A percentile compares a stretch with the other conserved stretches of the same genome.
Conservation (phyloP, 1,140 invertebrate genomes). For the Heliconius hewitsoni region DNA sequence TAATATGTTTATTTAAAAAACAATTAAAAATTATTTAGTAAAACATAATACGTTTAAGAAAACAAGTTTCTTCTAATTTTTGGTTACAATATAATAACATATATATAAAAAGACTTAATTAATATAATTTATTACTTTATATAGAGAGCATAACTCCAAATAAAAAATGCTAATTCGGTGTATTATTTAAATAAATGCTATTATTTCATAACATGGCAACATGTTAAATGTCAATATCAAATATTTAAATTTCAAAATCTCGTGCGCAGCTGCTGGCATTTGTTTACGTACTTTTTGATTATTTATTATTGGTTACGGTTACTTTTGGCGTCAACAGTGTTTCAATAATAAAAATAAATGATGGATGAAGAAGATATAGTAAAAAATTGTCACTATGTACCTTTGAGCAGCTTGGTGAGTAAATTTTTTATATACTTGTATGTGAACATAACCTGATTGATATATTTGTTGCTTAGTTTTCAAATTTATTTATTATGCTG, state of each 20-base stretch:
- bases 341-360: not conserved
- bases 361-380: constrained; percentile 53
- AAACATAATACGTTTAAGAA: no score
- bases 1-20: no score
- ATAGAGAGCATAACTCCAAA: no score
- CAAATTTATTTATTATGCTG: not conserved
- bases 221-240: not conserved
- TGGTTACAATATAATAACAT: no score
- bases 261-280: not conserved
- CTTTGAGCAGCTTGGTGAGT: constrained; percentile 64
- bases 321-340: not conserved
- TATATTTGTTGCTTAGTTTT: not conserved
- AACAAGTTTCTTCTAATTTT: no score
- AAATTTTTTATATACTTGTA: constrained; percentile 23
- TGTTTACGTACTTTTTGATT: not conserved
- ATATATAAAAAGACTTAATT: no score
- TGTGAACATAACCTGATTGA: not conserved
- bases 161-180: no score
- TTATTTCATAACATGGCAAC: not conserved
- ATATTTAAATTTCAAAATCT: not conserved
- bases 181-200: not conserved
- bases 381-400: constrained; percentile 60
- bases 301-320: not conserved
- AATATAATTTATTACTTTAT: no score
- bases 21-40: no score